These are phyloP conservation scores for Gyrodactylus bullatarudis DNA, from an alignment of 1,140 invertebrate genomes.

Conservation along the genomic window DNA sequence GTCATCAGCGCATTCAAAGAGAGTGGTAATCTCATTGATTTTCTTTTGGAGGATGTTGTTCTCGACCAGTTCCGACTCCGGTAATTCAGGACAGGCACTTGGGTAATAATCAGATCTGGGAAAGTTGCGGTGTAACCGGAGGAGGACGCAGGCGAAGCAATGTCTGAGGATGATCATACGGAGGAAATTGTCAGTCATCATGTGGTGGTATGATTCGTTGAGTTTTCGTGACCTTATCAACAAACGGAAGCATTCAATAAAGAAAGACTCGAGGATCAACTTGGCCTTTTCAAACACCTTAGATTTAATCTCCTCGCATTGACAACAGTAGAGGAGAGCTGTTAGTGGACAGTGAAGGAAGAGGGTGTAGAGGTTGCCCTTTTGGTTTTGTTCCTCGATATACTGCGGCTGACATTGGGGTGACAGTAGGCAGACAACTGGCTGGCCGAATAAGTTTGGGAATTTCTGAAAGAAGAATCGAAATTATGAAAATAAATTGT, in stretches of 20 bases:
- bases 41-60: slow-evolving; percentile 42
- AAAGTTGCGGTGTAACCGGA: slow-evolving; percentile 39
- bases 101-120: slow-evolving; percentile 44
- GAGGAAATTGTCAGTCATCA: slow-evolving; percentile 70
- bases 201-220: slow-evolving; percentile 33
- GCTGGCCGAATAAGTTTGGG: slow-evolving; percentile 61
- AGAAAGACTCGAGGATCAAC: background rate
- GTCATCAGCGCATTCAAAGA: slow-evolving; percentile 26
- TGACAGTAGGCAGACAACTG: slow-evolving; percentile 66
- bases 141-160: slow-evolving; percentile 57
- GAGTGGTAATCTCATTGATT: slow-evolving; percentile 40
- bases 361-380: slow-evolving; percentile 64
- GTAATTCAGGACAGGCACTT: slow-evolving; percentile 43
- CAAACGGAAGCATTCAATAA: background rate
- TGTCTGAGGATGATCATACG: slow-evolving; percentile 48
- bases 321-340: slow-evolving; percentile 27
- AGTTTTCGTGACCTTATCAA: background rate
- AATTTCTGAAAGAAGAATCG: slow-evolving; percentile 37
- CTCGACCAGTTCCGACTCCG: slow-evolving; percentile 53
- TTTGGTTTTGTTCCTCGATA: slow-evolving; percentile 51
- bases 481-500: no score
- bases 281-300: background rate
- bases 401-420: slow-evolving; percentile 48
- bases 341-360: slow-evolving; percentile 69
- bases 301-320: background rate